A percentile compares a stretch with the other conserved stretches of the same genome.
These are phyloP conservation scores for Gopherus evgoodei DNA, from an alignment of 2,113 vertebrate species.

Conservation along the genomic window DNA sequence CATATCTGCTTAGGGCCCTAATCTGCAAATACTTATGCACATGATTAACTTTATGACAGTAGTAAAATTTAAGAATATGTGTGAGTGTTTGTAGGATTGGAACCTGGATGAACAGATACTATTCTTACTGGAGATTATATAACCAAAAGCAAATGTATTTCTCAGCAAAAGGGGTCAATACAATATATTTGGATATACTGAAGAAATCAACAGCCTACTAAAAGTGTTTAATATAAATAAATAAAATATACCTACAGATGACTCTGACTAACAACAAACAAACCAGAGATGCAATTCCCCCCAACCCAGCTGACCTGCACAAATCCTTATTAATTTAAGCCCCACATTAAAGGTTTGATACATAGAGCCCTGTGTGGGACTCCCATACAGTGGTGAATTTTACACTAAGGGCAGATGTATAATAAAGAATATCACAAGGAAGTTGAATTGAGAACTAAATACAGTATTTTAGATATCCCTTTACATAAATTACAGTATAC, in stretches of 20 bases:
- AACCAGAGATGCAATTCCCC: not conserved
- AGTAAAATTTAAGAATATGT: conserved; percentile 21
- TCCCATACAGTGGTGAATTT: conserved; percentile 46
- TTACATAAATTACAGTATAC: conserved; percentile 35
- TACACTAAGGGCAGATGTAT: not conserved
- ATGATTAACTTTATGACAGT: not conserved
- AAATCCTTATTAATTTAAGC: not conserved
- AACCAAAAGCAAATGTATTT: not conserved
- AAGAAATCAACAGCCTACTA: conserved; percentile 3
- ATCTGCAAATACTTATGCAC: conserved; percentile 42
- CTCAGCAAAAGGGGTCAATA: not conserved
- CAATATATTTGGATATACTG: not conserved
- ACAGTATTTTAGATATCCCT: conserved; percentile 15
- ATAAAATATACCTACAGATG: not conserved
- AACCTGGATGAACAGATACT: not conserved
- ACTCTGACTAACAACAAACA: not conserved
- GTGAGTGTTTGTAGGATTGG: not conserved
- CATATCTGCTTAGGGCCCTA: conserved; percentile 14
- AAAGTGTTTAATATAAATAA: fast-evolving
- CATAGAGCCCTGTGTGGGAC: conserved; percentile 56
- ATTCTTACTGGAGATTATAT: not conserved
- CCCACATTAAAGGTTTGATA: conserved; percentile 53
- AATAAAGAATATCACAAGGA: not conserved
- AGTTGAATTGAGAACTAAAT: conserved; percentile 29
- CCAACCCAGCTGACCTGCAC: not conserved